phyloP scores from a whole-genome alignment of 30 jellyfish, hydroid and myxozoan genomes.

The Turritopsis rubra region DNA sequence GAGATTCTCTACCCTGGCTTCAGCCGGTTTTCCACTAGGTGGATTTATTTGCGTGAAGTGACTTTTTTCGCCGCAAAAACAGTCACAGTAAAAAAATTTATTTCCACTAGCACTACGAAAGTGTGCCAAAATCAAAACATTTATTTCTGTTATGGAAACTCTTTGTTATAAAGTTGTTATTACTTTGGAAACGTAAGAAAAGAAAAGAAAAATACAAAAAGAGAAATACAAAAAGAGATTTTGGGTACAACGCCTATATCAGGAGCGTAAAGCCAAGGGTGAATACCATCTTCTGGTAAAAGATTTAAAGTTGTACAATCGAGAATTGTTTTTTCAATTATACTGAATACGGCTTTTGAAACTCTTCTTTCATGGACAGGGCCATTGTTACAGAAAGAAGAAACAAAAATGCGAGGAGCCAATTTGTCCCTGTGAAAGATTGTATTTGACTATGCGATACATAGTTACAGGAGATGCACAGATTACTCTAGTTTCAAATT shows the following conservation, averaged over 20 bases:
- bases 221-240: background rate
- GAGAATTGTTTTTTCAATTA: background rate
- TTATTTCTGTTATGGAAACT: background rate
- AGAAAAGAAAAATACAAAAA: background rate
- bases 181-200: background rate
- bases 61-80: background rate
- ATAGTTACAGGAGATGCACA: conserved; percentile 32
- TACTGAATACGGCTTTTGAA: background rate
- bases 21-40: background rate
- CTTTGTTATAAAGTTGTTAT: background rate
- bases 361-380: background rate
- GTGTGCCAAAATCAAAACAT: background rate
- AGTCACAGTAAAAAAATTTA: background rate
- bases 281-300: background rate
- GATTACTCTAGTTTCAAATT: conserved; percentile 32
- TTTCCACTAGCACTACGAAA: background rate
- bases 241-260: background rate
- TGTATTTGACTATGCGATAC: background rate
- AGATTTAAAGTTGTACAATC: background rate
- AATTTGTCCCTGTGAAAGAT: conserved; percentile 3
- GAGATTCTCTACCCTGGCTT: no score
- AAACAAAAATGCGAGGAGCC: background rate
- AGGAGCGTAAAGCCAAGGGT: background rate
- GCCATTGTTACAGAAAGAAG: background rate
- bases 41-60: background rate